These are phyloP conservation scores for Nixonia krombeini DNA, from an alignment of 1,140 invertebrate species.

Conservation along the genomic window DNA sequence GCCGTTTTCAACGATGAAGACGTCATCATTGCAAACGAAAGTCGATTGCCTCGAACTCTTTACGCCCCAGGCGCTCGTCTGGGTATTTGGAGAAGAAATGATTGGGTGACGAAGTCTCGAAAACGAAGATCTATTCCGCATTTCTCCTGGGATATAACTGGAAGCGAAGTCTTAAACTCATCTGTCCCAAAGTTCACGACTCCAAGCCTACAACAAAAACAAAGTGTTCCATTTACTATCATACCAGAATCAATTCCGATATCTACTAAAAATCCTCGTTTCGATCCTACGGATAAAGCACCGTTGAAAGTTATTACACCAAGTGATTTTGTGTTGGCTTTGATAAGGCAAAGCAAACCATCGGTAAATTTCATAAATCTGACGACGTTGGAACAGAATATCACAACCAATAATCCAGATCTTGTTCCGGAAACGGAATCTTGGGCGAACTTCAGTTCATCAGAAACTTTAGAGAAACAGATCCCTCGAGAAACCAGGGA, in stretches of 20 bases:
- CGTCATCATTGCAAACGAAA: conserved; percentile 58
- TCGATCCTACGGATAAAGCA: conserved; percentile 1
- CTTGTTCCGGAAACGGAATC: not conserved
- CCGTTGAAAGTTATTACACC: conserved; percentile 40
- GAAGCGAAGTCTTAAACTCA: too few species aligned
- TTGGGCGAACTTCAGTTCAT: not conserved
- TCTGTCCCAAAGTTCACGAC: too few species aligned
- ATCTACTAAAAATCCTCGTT: not conserved
- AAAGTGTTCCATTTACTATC: conserved; percentile 2
- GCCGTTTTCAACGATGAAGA: conserved; percentile 56
- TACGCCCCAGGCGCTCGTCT: conserved; percentile 39
- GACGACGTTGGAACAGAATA: conserved; percentile 3
- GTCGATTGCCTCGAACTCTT: conserved; percentile 30
- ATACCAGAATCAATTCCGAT: conserved; percentile 6
- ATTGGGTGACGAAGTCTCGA: conserved; percentile 57
- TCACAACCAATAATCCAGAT: conserved; percentile 3
- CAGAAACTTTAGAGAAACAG: conserved; percentile 8
- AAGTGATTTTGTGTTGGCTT: conserved; percentile 34
- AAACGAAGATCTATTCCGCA: conserved; percentile 27
- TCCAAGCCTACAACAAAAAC: not conserved
- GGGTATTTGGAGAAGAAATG: conserved; percentile 60
- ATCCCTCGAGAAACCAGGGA: conserved; percentile 42
- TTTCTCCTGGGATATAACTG: not conserved
- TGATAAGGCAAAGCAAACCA: conserved; percentile 18
- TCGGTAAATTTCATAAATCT: conserved; percentile 16